Percentiles rank a stretch among this genome's conserved stretches.
Evolutionary conservation across 2,888 invertebrate species (phyloP).

Genomic region (Lepas anatifera): DNA sequence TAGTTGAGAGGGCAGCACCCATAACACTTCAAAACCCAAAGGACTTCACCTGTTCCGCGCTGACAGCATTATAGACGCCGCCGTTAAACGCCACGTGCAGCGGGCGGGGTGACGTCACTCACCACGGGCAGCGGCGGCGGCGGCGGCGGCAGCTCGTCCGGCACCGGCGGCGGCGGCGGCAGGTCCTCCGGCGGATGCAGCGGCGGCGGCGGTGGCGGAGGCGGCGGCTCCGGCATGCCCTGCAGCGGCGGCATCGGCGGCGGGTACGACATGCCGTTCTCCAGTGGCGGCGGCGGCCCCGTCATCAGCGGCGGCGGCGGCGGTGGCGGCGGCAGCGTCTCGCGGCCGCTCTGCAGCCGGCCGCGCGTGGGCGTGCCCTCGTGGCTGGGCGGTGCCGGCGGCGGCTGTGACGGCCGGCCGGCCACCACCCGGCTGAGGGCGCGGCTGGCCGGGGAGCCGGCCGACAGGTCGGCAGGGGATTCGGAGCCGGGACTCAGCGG

Average conservation of each 20-base stretch:
- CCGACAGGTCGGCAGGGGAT: background rate
- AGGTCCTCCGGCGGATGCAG: conserved; percentile 21
- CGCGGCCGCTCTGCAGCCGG: conserved; percentile 21
- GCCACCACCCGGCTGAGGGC: conserved; percentile 28
- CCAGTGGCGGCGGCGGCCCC: conserved; percentile 53
- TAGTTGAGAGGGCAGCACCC: too few relatives aligned
- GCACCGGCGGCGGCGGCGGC: conserved; percentile 26
- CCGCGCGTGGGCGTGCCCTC: background rate
- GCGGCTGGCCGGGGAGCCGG: conserved; percentile 18
- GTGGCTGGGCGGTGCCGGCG: conserved; percentile 56
- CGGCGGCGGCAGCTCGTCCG: conserved; percentile 41
- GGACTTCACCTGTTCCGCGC: too few relatives aligned
- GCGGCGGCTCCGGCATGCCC: conserved; percentile 35
- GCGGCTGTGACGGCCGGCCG: conserved; percentile 71
- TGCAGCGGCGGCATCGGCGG: conserved; percentile 45
- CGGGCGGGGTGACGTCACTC: conserved; percentile 29
- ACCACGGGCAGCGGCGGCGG: conserved; percentile 39
- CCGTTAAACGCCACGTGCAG: too few relatives aligned
- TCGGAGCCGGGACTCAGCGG: background rate
- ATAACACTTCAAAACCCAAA: too few relatives aligned
- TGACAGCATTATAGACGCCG: too few relatives aligned
- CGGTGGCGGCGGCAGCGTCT: conserved; percentile 24
- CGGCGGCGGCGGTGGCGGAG: conserved; percentile 13
- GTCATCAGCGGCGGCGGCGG: conserved; percentile 33
- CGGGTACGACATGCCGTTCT: conserved; percentile 40